Percentiles rank a stretch among this genome's conserved stretches.
These are phyloP conservation scores for Heteronetta atricapilla DNA, from an alignment of 2,113 vertebrate species.

Conservation along the genomic window DNA sequence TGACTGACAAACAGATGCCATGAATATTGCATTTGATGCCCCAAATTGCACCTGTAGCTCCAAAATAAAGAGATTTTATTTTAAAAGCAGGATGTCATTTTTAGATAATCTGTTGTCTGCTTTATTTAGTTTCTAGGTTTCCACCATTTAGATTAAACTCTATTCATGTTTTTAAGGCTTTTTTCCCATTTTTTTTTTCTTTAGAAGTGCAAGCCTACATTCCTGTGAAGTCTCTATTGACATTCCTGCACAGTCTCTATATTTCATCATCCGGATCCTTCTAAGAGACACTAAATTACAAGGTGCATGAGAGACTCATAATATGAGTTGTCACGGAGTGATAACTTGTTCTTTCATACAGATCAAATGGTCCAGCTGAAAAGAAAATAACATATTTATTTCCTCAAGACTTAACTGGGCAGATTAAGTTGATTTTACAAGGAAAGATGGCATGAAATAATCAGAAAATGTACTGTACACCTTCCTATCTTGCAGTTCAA, in stretches of 20 bases:
- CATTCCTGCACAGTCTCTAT: background rate
- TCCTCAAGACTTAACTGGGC: background rate
- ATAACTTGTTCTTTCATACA: background rate
- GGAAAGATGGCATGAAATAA: background rate
- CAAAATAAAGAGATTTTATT: background rate
- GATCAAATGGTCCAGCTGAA: background rate
- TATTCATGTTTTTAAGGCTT: background rate
- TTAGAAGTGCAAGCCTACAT: background rate
- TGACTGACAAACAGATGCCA: background rate
- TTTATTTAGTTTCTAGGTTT: background rate
- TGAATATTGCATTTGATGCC: background rate
- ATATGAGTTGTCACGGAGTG: background rate
- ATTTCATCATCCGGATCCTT: background rate
- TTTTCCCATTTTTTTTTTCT: background rate
- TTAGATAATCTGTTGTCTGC: background rate
- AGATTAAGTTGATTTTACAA: background rate
- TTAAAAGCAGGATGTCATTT: background rate
- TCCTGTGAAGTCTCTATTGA: background rate
- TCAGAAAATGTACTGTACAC: background rate
- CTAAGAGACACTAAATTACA: background rate
- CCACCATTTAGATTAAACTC: background rate
- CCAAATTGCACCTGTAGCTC: background rate
- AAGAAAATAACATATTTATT: background rate
- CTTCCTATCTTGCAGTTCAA: background rate
- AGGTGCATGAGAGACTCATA: background rate